Evolutionary conservation across 1,140 invertebrate species (phyloP).

Genomic region (Limonius californicus): DNA sequence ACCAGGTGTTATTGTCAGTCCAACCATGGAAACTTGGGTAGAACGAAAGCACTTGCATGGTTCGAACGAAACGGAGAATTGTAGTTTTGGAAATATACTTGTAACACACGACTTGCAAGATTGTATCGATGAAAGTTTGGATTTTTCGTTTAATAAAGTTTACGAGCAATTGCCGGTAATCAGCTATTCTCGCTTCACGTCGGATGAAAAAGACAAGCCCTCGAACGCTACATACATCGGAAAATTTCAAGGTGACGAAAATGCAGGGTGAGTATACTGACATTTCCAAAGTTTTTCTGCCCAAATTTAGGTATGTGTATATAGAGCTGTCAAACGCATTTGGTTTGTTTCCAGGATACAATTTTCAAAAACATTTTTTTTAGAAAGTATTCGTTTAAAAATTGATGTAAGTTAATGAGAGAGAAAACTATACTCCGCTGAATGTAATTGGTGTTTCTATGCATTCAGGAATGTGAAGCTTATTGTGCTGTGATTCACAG

Average conservation of each 20-base stretch:
- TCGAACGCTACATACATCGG: conserved; percentile 29
- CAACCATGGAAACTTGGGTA: neutral
- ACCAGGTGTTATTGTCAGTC: too few species aligned
- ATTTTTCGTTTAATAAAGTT: conserved; percentile 52
- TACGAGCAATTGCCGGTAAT: conserved; percentile 49
- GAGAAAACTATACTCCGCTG: too few species aligned
- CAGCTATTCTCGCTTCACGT: conserved; percentile 20
- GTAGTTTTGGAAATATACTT: neutral
- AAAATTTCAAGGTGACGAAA: conserved; percentile 30
- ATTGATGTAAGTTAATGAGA: too few species aligned
- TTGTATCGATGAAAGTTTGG: conserved; percentile 55
- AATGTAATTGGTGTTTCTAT: neutral
- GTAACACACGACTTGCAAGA: conserved; percentile 53
- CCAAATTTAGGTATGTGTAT: conserved; percentile 27
- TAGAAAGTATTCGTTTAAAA: too few species aligned
- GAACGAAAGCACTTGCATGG: neutral
- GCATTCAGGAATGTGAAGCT: too few species aligned
- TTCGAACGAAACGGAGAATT: neutral
- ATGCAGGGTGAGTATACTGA: conserved; percentile 29
- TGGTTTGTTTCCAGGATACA: neutral
- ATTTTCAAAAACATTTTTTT: neutral
- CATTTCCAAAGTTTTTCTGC: conserved; percentile 17
- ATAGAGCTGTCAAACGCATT: neutral
- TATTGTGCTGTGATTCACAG: too few species aligned
- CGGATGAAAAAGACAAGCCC: conserved; percentile 23